Conservation (phyloP, 2,113 vertebrate species). For the Mormyrus iriodes region DNA sequence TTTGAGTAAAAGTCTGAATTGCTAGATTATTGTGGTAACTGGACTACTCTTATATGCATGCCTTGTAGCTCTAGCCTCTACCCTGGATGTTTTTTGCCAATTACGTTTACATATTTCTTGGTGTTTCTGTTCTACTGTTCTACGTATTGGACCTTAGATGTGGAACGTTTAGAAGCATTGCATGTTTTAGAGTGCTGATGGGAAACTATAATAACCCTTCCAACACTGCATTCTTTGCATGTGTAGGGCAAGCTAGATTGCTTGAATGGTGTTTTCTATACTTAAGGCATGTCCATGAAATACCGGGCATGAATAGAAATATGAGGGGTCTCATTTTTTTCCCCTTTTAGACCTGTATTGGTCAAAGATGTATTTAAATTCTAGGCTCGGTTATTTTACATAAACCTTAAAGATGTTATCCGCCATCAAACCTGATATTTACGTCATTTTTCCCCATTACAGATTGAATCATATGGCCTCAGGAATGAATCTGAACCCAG, state of each 20-base stretch:
- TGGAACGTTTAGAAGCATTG: not conserved
- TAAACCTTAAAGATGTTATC: not conserved
- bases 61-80: not conserved
- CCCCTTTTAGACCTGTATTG: not conserved
- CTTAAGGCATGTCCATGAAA: not conserved
- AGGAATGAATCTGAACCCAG: slow-evolving; percentile 77
- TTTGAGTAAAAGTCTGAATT: not conserved
- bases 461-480: slow-evolving; percentile 90
- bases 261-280: not conserved
- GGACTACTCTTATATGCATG: not conserved
- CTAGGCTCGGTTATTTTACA: not conserved
- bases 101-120: not conserved
- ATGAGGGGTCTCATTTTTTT: not conserved
- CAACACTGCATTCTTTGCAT: not conserved
- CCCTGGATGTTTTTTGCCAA: not conserved
- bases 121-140: not conserved
- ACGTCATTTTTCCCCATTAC: slow-evolving; percentile 22
- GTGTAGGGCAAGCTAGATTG: not conserved
- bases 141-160: not conserved
- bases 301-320: not conserved
- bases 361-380: not conserved
- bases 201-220: not conserved
- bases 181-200: not conserved
- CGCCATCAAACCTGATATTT: not conserved
- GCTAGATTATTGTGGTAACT: not conserved